Percentiles rank a stretch among this genome's conserved stretches.
Conservation (phyloP, 2,113 vertebrate genomes). For the Gnathonemus longibarbis region DNA sequence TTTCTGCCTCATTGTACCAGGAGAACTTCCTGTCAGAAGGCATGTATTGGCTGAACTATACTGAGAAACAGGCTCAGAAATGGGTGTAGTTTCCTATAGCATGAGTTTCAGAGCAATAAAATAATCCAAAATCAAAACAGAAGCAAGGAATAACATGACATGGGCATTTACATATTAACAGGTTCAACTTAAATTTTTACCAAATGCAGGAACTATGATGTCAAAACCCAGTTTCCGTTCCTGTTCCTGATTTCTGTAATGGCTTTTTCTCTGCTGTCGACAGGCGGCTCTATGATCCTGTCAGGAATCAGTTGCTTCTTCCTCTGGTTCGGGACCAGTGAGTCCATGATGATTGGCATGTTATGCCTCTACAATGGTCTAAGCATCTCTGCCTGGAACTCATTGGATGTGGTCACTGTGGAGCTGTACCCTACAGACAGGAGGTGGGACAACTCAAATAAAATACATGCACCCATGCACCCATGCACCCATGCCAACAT, state of each 20-base stretch:
- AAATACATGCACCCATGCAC: background rate
- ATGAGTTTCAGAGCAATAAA: background rate
- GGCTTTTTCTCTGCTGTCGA: background rate
- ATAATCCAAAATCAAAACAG: background rate
- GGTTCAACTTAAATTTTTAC: background rate
- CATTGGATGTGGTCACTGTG: slow-evolving; percentile 91
- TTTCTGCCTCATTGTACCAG: background rate
- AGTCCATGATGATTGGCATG: slow-evolving; percentile 99
- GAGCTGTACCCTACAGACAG: slow-evolving; percentile 90
- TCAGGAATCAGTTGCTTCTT: slow-evolving; percentile 98
- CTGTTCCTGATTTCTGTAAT: background rate
- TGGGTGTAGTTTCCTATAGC: background rate
- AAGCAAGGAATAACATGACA: background rate
- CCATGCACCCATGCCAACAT: background rate
- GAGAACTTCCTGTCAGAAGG: background rate
- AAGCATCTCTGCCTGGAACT: slow-evolving; percentile 98
- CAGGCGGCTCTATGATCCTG: slow-evolving; percentile 97
- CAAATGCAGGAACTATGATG: background rate
- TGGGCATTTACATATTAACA: background rate
- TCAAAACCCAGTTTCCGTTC: background rate
- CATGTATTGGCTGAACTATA: background rate
- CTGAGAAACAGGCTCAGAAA: background rate
- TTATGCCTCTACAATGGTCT: slow-evolving; percentile 94
- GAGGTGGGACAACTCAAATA: slow-evolving; percentile 58
- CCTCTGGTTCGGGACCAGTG: slow-evolving; percentile 95